Base-by-base conservation (phyloP, 2,113 vertebrate species). In the Hucho hucho region DNA sequence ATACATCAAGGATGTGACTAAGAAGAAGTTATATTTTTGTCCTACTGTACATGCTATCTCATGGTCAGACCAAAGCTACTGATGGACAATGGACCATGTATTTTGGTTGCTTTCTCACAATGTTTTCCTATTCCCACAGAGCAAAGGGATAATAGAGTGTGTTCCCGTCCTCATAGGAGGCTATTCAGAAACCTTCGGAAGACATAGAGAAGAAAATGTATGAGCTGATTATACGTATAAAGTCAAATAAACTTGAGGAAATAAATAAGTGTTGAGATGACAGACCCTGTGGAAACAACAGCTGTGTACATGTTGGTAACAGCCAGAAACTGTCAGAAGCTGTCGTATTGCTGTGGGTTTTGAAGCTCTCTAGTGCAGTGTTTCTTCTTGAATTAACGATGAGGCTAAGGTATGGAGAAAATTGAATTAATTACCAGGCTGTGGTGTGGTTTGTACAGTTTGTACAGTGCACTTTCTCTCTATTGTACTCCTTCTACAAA, bases 271-370 rank as follows among this genome's bases (percentile, higher is more conserved):
- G 58, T 61, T 22, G 49, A n/a, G 28, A 69, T 58, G 74, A 59
- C 65, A 59, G 49, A 58, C n/a, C 59, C 43, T 70, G 20, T 49
- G 43, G 43, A 47, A 53, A 63, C 24, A 76, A 64, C 59, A 64
- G 68, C 58, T 76, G 68, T 22, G 58, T 64, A 63, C 14, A 49
- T 25, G 22, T 28, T 47, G 25, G 18, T 64, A 64, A 22, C 75
- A 64, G 73, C 28, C 22, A 64, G 46, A 64, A 64, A 22, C 75
- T 70, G 73, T 65, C 26, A 65, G 14, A 65, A 25, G 26, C 64
- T 28, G 25, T 32, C n/a, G 53, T 20, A 53, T 63, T 37, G 6
- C 43, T 46, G 9, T 25, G 14, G 58, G 11, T 13, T 24, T 7
- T n/a, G n/a, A 69, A 75, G 68, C 24, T 25, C 12, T 64, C 43